Base-by-base conservation (phyloP, 2,888 invertebrate genomes). In the Ypsolopha sequella region DNA sequence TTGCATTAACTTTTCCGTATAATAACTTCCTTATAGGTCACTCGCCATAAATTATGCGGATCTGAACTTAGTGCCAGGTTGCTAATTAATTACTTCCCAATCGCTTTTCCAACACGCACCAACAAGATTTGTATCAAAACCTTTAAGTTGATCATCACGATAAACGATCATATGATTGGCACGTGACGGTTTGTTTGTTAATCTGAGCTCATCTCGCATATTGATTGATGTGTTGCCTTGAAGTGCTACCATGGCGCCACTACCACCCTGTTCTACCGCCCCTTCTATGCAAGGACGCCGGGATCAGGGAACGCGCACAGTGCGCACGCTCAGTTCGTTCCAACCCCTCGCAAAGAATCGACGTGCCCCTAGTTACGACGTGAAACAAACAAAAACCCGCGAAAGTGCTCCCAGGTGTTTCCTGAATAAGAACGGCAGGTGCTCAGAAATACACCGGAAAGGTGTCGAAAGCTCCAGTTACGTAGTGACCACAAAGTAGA, bases 211-310 rank as follows among this genome's bases (percentile, higher is more conserved):
- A 77, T 85, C 81, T 76, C 73, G 75, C 74, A 80, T 86, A 86
- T 86, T 86, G 85, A 86, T 86, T 85, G 84, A 84, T 77, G 77
- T 73, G 70, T 73, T 70, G 73, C 74, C 73, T 76, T 77, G 74
- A 71, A 72, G 73, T 68, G 72, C 70, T 73, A 68, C 78, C 64
- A 77, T 71, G 74, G 54, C 54, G 54, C 54, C 52, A 52, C 76
- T 77, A 78, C 80, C 84, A 82, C 82, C 85, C 86, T 72, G 70
- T 61, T 33, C 72, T 75, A 63, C 80, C 77, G 73, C 81, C 86
- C 85, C 81, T 76, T 78, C 72, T 66, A 78, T 71, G 70, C 80
- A 80, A 82, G 84, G 79, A 78, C 80, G 75, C 67, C 73, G 78
- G 82, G 84, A 82, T 78, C 68, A 80, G 81, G 84, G 81, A 80